Evolutionary conservation across 2,113 vertebrate species (phyloP).

Genomic region (Pao palembangensis): DNA sequence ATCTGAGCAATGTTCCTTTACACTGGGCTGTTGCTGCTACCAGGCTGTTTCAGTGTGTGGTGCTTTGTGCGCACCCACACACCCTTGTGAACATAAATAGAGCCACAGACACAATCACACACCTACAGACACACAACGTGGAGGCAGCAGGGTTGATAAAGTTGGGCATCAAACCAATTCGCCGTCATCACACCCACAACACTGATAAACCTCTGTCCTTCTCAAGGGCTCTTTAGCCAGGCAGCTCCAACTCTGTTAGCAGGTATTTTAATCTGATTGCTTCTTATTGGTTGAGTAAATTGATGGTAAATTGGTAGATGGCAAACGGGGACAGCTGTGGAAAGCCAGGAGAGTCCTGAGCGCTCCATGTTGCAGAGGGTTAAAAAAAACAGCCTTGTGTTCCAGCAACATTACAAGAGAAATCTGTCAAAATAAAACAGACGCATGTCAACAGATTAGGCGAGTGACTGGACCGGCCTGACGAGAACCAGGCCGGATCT

Average conservation of each 20-base stretch:
- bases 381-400: no score
- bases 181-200: constrained; percentile 9
- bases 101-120: constrained; percentile 44
- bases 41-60: constrained; percentile 15
- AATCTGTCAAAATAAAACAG: no score
- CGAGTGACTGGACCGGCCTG: no score
- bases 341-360: no score
- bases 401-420: no score
- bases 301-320: no score
- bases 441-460: no score
- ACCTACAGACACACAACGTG: constrained; percentile 29
- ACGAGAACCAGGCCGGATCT: no score
- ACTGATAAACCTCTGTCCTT: not conserved
- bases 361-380: no score
- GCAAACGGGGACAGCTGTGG: no score
- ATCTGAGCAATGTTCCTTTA: constrained; percentile 6
- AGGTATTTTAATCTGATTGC: not conserved
- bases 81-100: constrained; percentile 42
- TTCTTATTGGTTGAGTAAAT: no score
- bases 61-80: constrained; percentile 38
- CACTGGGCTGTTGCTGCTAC: constrained; percentile 9
- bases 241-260: not conserved
- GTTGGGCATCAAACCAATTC: constrained; percentile 9
- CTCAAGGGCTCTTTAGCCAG: constrained; percentile 7
- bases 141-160: constrained; percentile 17